Conservation (phyloP, 1,140 invertebrate genomes). For the Mizuhopecten yessoensis region DNA sequence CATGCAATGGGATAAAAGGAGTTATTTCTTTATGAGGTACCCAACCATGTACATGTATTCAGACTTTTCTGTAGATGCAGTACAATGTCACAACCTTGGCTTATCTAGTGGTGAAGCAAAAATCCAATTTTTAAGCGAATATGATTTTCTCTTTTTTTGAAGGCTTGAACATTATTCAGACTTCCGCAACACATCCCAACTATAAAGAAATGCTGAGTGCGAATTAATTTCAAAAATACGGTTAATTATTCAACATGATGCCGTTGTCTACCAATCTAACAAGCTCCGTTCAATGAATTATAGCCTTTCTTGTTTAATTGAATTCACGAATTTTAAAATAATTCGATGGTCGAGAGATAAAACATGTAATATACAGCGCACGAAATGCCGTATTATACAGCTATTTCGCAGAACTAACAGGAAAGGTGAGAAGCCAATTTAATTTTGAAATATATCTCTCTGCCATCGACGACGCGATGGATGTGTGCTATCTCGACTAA, state of each 20-base stretch:
- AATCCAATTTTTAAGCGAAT: no score
- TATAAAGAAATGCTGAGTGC: no score
- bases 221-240: neutral
- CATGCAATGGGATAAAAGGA: no score
- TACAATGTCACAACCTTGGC: no score
- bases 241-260: neutral
- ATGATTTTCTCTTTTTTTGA: no score
- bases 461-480: neutral
- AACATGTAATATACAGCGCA: neutral
- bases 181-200: no score
- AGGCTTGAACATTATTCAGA: no score
- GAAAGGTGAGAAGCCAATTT: slow-evolving; percentile 16
- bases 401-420: neutral
- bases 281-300: neutral
- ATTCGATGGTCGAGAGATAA: neutral
- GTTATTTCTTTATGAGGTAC: no score
- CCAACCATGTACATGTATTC: no score
- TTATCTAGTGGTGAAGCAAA: no score
- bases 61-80: no score
- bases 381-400: neutral
- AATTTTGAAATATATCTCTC: slow-evolving; percentile 29
- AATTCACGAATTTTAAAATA: neutral
- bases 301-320: neutral
- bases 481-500: neutral
- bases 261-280: neutral